Evolutionary conservation across 1,140 invertebrate species (phyloP), one percentile per base, ranked within the genome.

Genomic region (Tetramorium parvispinum): DNA sequence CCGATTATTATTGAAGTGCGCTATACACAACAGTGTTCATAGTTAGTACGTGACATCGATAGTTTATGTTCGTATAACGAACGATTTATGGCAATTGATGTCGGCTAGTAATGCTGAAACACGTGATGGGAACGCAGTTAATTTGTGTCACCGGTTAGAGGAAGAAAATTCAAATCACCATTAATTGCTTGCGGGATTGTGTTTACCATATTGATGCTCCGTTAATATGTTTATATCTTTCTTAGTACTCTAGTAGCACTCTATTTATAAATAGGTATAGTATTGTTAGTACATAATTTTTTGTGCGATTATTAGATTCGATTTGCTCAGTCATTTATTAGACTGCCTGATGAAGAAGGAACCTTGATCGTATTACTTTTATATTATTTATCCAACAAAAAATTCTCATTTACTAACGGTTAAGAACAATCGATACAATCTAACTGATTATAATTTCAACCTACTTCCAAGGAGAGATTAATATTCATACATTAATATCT

Each of bases 131-230:
- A 85, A 65, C 59, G 73, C 57, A 53, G 82, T 78, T 85, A 85
- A 85, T 78, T 85, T 73, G 88, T 78, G 71, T 85, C 87, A 59
- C 13, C 24, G 40, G 51, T 18, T 37, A 71, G 18, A 66, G 18
- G 21, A 46, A 46, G 59, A 53, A 82, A 81, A 86, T 49, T 77
- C 63, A 61, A 81, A 43, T 21, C 55, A 82, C 37, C 61, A 68
- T 78, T 76, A 77, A 65, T 79, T 76, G 68, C 65, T 55, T 55
- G 40, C 16, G 18, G 40, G 18, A 2, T 21, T 18, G 49, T 16
- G 21, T 53, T 37, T 40, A 57, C 86, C 53, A 68, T 81, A 70
- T 89, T 88, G 81, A 88, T 79, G 53, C n/a, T 65, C 76, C 65
- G 11, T 65, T 59, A 53, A 49, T 21, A 49, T 21, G 76, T 66